Conservation (phyloP, 2,113 vertebrate species). For the Ceyx melanurus region DNA sequence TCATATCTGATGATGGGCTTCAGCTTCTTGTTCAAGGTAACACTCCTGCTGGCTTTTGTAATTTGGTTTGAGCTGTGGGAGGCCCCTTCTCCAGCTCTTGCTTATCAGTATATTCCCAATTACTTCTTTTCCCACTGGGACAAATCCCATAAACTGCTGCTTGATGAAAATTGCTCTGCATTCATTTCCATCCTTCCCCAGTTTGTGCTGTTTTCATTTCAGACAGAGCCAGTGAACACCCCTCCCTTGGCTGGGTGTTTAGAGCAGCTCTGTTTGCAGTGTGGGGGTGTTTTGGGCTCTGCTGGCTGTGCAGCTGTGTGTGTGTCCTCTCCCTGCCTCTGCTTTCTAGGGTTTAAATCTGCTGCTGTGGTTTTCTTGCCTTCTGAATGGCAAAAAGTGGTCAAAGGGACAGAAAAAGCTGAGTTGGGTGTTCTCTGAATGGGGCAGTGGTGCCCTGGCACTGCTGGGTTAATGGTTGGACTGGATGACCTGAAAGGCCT, state of each 20-base stretch:
- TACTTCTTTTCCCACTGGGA: background rate
- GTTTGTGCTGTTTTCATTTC: background rate
- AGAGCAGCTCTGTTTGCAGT: background rate
- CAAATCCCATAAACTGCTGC: background rate
- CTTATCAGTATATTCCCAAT: background rate
- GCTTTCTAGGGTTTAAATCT: background rate
- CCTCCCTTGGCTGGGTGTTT: background rate
- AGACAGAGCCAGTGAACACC: background rate
- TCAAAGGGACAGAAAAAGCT: background rate
- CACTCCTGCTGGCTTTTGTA: constrained; percentile 11
- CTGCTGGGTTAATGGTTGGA: too few species aligned
- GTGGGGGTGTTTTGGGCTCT: accelerated
- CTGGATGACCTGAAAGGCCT: too few species aligned
- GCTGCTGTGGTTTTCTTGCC: background rate
- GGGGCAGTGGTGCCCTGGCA: too few species aligned
- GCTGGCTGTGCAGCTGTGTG: background rate
- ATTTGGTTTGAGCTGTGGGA: background rate
- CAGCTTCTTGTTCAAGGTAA: constrained; percentile 97
- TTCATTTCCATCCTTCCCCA: background rate
- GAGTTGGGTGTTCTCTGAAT: accelerated
- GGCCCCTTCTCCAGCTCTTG: background rate
- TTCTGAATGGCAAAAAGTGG: background rate
- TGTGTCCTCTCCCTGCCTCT: too few species aligned
- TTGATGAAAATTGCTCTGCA: background rate
- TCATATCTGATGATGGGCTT: constrained; percentile 99